phyloP scores from a whole-genome alignment of 2,797 vertebrate genomes.

The Girardinus metallicus region DNA sequence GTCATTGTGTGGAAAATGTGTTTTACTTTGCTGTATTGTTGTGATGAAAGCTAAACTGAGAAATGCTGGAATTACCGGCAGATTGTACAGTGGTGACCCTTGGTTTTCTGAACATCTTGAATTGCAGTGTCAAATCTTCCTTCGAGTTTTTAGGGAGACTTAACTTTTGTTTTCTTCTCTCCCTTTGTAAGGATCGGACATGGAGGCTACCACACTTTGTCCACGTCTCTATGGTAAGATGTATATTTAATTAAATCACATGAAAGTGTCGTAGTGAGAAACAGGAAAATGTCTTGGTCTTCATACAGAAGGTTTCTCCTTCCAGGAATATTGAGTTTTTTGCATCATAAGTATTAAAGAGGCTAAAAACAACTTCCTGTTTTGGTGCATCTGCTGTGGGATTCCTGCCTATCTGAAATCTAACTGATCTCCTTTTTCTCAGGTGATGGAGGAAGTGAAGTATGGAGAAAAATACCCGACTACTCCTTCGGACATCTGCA shows the following conservation, averaged over 20 bases:
- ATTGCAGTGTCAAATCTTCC: background rate
- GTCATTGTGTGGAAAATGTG: fast-evolving
- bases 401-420: background rate
- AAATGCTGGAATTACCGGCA: slow-evolving; percentile 89
- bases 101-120: slow-evolving; percentile 65
- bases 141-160: background rate
- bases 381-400: background rate
- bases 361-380: background rate
- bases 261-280: background rate
- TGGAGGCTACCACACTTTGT: no score
- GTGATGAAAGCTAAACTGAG: slow-evolving; percentile 87
- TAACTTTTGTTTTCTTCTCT: background rate
- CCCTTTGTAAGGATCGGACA: background rate
- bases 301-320: background rate
- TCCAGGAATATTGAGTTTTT: background rate
- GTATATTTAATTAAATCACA: background rate
- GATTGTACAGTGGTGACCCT: slow-evolving; percentile 71
- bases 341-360: background rate
- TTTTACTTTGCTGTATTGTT: slow-evolving; percentile 17
- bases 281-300: background rate
- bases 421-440: background rate
- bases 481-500: background rate
- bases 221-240: background rate
- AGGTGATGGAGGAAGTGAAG: background rate
- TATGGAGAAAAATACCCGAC: background rate